These are phyloP conservation scores for Mobula birostris DNA, from an alignment of 2,113 vertebrate genomes.

Conservation along the genomic window DNA sequence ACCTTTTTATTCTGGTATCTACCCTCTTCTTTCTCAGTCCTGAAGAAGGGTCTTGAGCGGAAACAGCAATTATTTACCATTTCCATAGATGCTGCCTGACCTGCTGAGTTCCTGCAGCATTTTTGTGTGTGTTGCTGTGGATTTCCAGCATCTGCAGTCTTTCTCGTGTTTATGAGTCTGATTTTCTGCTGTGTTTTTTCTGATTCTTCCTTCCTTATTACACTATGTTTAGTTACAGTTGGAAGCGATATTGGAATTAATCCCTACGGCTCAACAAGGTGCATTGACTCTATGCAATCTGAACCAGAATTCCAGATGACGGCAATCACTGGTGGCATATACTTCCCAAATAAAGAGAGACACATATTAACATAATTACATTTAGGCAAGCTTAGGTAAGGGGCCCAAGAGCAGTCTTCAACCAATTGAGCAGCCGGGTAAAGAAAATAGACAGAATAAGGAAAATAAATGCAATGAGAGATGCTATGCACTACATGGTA, in stretches of 20 bases:
- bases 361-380: not conserved
- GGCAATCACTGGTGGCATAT: not conserved
- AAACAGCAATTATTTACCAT: no score
- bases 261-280: not conserved
- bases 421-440: not conserved
- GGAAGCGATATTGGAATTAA: not conserved
- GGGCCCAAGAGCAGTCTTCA: not conserved
- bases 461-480: not conserved
- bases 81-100: no score
- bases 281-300: not conserved
- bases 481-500: not conserved
- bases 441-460: not conserved
- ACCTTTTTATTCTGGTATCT: no score
- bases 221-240: not conserved
- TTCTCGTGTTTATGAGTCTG: no score
- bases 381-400: not conserved
- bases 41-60: no score
- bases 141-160: no score
- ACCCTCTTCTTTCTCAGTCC: no score
- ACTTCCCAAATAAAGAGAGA: not conserved
- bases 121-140: no score
- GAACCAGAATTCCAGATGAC: not conserved
- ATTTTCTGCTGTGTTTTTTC: not conserved
- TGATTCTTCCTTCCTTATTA: not conserved
- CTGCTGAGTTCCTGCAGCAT: no score